These are phyloP conservation scores for Cynopterus sphinx DNA, from an alignment of 2,797 vertebrate species.

Conservation along the genomic window DNA sequence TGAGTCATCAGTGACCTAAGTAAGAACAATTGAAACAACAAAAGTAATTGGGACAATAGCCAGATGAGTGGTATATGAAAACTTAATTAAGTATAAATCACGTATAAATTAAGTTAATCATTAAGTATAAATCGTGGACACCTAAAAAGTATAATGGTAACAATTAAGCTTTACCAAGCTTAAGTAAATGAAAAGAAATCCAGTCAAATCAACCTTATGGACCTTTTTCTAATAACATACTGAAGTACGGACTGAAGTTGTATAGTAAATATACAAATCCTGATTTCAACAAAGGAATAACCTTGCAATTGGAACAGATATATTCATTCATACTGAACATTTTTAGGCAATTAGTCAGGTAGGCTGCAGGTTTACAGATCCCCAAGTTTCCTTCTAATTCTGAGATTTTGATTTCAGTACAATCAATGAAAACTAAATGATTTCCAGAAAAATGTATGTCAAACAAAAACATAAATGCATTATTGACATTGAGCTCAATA, in stretches of 20 bases:
- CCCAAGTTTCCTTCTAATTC: background rate
- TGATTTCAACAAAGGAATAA: constrained; percentile 13
- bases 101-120: background rate
- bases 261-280: background rate
- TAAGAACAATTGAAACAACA: background rate
- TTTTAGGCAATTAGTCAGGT: background rate
- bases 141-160: constrained; percentile 7
- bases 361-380: background rate
- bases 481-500: background rate
- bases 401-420: background rate
- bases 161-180: background rate
- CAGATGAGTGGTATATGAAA: background rate
- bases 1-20: background rate
- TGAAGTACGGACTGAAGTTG: background rate
- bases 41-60: background rate
- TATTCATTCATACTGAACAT: background rate
- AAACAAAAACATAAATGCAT: constrained; percentile 18
- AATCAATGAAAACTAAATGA: background rate
- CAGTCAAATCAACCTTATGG: background rate
- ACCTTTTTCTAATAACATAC: constrained; percentile 26
- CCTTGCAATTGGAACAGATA: background rate
- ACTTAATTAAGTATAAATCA: constrained; percentile 9
- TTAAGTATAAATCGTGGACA: constrained; percentile 4
- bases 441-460: background rate
- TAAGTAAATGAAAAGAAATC: constrained; percentile 11